Base-by-base conservation (phyloP, 2,113 vertebrate species). In the Myotis davidii region DNA sequence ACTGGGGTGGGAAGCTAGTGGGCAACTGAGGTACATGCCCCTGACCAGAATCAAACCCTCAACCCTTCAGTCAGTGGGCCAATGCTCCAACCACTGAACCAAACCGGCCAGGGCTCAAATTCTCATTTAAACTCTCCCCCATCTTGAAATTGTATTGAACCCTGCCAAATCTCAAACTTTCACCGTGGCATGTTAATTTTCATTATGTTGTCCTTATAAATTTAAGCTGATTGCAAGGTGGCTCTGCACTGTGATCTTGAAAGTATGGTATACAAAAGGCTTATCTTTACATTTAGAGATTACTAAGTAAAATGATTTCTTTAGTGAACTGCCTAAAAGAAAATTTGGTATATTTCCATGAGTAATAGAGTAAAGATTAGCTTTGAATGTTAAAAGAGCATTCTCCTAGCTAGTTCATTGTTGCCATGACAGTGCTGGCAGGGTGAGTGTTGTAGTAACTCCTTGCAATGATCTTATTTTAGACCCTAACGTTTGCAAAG, bases 351-450 rank as follows among this genome's bases (percentile, higher is more conserved):
- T 94, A 94, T 98, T 97, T 97, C 92, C 95, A 87, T 89, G 93
- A 96, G 83, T 93, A 95, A 93, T 74, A 92, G 83, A 84, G 86
- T 91, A 32, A 93, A 96, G 95, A 96, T 96, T 82, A 95, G 93
- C 95, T 98, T 52, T 94, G 96, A 95, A 84, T 90, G 77, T 83
- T 95, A 91, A 91, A 95, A 96, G 96, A 91, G 88, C 94, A 93
- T 95, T 98, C 95, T 96, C 88, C 69, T 45, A 89, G 89, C 94
- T 96, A 48, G 96, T 87, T 97, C 91, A 90, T 85, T 93, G 96
- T 98, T 98, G 96, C 96, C 95, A 98, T 97, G 97, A 93, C 96
- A 98, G 93, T 95, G 85, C 92, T 96, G 97, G 96, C 96, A 96
- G 52, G 67, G 84, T 13, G 9, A 96, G 74, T 97, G 97, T 96